These are phyloP conservation scores for Myotis planiceps DNA, from an alignment of 2,797 vertebrate genomes.

Conservation along the genomic window DNA sequence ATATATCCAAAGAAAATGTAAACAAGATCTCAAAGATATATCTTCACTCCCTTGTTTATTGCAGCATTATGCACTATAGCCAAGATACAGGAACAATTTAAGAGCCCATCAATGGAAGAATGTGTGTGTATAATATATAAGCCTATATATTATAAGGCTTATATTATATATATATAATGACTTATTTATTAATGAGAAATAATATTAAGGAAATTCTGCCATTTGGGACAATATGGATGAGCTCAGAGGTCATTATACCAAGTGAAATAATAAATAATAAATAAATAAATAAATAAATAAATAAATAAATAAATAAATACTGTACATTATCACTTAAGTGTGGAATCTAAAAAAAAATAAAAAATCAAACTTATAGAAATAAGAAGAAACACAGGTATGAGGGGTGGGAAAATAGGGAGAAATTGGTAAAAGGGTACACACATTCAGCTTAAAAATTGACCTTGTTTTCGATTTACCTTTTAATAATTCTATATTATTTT, in stretches of 20 bases:
- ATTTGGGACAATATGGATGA: neutral
- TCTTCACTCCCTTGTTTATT: neutral
- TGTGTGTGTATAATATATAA: too few species aligned
- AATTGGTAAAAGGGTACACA: neutral
- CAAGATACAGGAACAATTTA: neutral
- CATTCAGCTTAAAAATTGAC: neutral
- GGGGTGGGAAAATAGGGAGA: neutral
- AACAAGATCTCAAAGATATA: neutral
- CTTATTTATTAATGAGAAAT: neutral
- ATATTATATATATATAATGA: too few species aligned
- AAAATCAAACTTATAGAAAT: neutral
- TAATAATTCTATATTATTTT: neutral
- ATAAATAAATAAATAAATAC: neutral
- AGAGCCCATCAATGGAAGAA: too few species aligned
- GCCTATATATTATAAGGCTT: too few species aligned
- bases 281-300: neutral
- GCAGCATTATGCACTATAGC: neutral
- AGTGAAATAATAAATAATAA: neutral
- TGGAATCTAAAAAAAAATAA: neutral
- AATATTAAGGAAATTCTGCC: neutral
- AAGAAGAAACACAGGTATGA: neutral
- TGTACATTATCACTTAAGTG: neutral
- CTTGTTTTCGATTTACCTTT: neutral
- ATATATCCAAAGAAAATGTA: neutral
- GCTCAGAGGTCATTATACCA: neutral